Evolutionary conservation across 2,113 vertebrate genomes (phyloP).

Genomic region (Todiramphus chloris): DNA sequence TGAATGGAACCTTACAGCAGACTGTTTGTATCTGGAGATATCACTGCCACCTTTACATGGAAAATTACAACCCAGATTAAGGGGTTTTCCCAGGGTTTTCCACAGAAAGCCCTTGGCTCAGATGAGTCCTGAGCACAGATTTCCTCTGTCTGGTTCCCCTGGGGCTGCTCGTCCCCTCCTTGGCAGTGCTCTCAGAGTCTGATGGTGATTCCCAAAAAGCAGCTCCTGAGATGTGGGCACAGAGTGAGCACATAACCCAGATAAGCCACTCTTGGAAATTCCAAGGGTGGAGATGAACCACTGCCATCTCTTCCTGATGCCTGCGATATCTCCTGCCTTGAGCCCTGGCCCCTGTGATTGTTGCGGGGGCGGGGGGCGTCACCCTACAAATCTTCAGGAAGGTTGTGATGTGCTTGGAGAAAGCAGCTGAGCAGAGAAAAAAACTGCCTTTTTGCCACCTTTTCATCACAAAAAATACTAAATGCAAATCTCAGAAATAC

Average conservation of each 20-base stretch:
- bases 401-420: neutral
- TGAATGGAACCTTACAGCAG: neutral
- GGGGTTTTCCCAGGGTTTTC: conserved; percentile 10
- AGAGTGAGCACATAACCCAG: neutral
- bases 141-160: neutral
- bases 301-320: neutral
- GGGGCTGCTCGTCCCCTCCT: neutral
- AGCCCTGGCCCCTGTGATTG: neutral
- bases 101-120: neutral
- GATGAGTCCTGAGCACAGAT: neutral
- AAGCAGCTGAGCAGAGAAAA: neutral
- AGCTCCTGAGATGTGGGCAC: fast-evolving
- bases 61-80: neutral
- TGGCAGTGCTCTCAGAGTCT: neutral
- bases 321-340: fast-evolving
- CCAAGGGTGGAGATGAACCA: neutral
- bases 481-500: neutral
- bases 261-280: neutral
- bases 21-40: neutral
- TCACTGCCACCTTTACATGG: fast-evolving
- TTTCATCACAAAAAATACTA: neutral
- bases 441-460: neutral
- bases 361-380: too few species aligned
- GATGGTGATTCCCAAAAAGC: neutral
- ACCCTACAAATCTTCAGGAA: neutral